Evolutionary conservation across 1,140 invertebrate species (phyloP).

Genomic region (Drosophila varians): DNA sequence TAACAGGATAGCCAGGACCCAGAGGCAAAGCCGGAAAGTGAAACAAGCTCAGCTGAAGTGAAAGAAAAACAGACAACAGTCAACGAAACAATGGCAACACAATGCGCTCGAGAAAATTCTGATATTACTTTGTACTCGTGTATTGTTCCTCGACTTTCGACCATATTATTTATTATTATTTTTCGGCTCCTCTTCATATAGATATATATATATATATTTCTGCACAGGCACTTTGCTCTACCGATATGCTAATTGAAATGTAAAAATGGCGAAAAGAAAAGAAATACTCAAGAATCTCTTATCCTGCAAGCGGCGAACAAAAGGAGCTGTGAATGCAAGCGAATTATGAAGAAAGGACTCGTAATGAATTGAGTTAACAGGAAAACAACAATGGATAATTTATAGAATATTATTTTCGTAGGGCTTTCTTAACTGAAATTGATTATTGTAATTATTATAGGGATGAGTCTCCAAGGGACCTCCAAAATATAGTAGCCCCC

Average conservation of each 20-base stretch:
- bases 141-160: constrained; percentile 39
- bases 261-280: constrained; percentile 12
- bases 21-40: constrained; percentile 66
- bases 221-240: constrained; percentile 10
- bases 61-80: constrained; percentile 76
- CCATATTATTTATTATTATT: constrained; percentile 56
- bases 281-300: constrained; percentile 25
- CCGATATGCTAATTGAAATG: constrained; percentile 65
- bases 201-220: constrained; percentile 17
- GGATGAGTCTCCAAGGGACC: no score
- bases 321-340: constrained; percentile 24
- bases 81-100: constrained; percentile 74
- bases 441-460: not conserved
- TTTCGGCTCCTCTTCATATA: constrained; percentile 7
- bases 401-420: not conserved
- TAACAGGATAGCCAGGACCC: not conserved
- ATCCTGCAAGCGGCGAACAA: constrained; percentile 22
- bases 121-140: constrained; percentile 61
- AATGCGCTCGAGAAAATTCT: constrained; percentile 67
- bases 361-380: constrained; percentile 28
- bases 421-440: not conserved
- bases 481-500: not conserved
- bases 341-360: constrained; percentile 16
- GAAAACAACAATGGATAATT: constrained; percentile 7
- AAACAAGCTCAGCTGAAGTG: constrained; percentile 70